These are phyloP conservation scores for Drosophila flavopinicola DNA, from an alignment of 2,888 invertebrate species.

Conservation along the genomic window DNA sequence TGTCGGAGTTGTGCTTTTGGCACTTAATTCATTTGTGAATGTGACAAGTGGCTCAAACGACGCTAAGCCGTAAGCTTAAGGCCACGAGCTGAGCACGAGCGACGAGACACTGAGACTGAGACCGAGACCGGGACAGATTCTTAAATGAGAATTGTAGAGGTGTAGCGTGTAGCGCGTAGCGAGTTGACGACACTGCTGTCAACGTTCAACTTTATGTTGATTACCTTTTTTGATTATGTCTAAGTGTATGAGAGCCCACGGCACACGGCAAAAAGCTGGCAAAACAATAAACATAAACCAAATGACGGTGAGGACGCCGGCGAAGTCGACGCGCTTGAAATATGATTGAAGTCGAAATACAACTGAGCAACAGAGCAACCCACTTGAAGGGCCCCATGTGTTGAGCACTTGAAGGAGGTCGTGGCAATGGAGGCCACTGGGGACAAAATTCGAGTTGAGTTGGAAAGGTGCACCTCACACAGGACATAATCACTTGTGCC, in stretches of 20 bases:
- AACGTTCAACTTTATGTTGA: constrained; percentile 79
- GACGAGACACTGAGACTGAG: constrained; percentile 11
- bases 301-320: constrained; percentile 47
- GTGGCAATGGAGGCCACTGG: constrained; percentile 40
- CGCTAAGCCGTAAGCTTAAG: constrained; percentile 48
- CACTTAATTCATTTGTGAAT: constrained; percentile 78
- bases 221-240: constrained; percentile 81
- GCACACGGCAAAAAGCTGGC: constrained; percentile 75
- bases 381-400: constrained; percentile 65
- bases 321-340: constrained; percentile 57
- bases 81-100: constrained; percentile 39
- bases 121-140: constrained; percentile 6
- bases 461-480: constrained; percentile 48
- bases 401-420: constrained; percentile 34
- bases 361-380: constrained; percentile 50
- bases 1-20: constrained; percentile 76
- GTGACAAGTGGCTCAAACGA: constrained; percentile 67
- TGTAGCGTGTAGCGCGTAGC: constrained; percentile 25
- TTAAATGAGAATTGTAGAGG: constrained; percentile 56
- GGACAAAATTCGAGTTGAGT: constrained; percentile 42
- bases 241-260: constrained; percentile 57
- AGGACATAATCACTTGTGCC: constrained; percentile 76
- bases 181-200: constrained; percentile 70
- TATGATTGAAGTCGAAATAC: constrained; percentile 78
- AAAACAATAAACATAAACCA: constrained; percentile 80